Evolutionary conservation across 2,888 invertebrate species (phyloP).

Genomic region (Gryllus longicercus): DNA sequence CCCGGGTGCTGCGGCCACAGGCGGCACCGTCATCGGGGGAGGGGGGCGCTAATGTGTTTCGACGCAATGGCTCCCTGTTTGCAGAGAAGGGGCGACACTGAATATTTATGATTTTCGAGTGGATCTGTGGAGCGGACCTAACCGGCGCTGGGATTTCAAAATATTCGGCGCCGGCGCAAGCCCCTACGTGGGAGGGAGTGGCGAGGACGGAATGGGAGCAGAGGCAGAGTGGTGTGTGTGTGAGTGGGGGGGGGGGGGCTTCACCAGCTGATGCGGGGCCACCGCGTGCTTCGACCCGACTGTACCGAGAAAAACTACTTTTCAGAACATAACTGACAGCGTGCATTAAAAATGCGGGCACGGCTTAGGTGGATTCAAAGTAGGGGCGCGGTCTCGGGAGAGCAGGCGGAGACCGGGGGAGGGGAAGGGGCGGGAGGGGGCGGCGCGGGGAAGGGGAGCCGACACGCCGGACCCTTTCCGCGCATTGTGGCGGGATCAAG

Average conservation of each 20-base stretch:
- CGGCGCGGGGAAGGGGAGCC: not conserved
- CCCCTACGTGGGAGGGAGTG: not conserved
- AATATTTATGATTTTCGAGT: not conserved
- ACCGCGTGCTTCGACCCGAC: too few relatives aligned
- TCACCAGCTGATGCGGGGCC: not conserved
- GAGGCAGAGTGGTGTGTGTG: too few relatives aligned
- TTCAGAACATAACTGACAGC: slow-evolving; percentile 28
- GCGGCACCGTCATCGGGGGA: too few relatives aligned
- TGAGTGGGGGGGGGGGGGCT: not conserved
- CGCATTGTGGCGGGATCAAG: not conserved
- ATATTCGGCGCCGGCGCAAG: not conserved
- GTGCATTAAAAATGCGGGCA: slow-evolving; percentile 33
- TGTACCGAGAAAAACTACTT: not conserved
- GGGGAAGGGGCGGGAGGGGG: not conserved
- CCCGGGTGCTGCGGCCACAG: too few relatives aligned
- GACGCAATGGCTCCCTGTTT: too few relatives aligned
- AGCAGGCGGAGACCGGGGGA: not conserved
- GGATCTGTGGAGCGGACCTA: not conserved
- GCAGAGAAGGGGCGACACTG: not conserved
- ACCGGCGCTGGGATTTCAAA: not conserved
- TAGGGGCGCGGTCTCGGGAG: not conserved
- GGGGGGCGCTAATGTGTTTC: too few relatives aligned
- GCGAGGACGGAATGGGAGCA: not conserved
- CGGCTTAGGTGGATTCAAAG: slow-evolving; percentile 33
- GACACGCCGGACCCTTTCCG: too few relatives aligned